These are phyloP conservation scores for Aspidiotus destructor DNA, from an alignment of 2,888 invertebrate genomes.

Conservation along the genomic window DNA sequence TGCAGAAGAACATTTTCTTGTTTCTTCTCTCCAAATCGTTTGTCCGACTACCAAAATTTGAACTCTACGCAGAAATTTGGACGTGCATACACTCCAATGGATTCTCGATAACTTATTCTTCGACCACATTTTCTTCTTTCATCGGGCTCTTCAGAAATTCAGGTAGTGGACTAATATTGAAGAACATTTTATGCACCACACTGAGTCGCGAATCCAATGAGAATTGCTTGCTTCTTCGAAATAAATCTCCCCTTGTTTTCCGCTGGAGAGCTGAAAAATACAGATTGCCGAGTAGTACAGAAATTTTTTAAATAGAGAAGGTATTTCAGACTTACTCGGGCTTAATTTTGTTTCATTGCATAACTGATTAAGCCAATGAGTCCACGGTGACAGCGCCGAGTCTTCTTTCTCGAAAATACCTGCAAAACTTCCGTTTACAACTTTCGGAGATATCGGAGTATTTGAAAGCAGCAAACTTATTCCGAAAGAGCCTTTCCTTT, in stretches of 20 bases:
- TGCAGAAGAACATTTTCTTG: too few species aligned
- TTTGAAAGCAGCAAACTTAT: constrained; percentile 87
- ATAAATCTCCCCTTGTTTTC: constrained; percentile 19
- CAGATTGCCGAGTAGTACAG: neutral
- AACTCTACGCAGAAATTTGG: too few species aligned
- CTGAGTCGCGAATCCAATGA: constrained; percentile 86
- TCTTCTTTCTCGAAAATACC: constrained; percentile 73
- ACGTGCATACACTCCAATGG: too few species aligned
- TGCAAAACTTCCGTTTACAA: constrained; percentile 87
- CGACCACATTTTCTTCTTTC: constrained; percentile 21
- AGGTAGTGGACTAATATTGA: constrained; percentile 13
- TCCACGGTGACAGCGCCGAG: constrained; percentile 55
- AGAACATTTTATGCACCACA: constrained; percentile 56
- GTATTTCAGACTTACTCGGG: constrained; percentile 51
- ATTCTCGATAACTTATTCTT: constrained; percentile 4
- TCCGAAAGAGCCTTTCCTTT: constrained; percentile 62
- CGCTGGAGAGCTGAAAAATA: constrained; percentile 23
- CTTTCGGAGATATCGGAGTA: constrained; percentile 92
- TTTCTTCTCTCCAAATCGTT: too few species aligned
- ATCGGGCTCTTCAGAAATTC: constrained; percentile 23
- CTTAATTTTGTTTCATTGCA: constrained; percentile 65
- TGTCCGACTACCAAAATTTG: too few species aligned
- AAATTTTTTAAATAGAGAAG: neutral
- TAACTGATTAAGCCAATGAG: constrained; percentile 58
- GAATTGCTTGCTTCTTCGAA: constrained; percentile 63